These are phyloP conservation scores for Acronicta alni DNA, from an alignment of 2,888 invertebrate genomes.

Conservation along the genomic window DNA sequence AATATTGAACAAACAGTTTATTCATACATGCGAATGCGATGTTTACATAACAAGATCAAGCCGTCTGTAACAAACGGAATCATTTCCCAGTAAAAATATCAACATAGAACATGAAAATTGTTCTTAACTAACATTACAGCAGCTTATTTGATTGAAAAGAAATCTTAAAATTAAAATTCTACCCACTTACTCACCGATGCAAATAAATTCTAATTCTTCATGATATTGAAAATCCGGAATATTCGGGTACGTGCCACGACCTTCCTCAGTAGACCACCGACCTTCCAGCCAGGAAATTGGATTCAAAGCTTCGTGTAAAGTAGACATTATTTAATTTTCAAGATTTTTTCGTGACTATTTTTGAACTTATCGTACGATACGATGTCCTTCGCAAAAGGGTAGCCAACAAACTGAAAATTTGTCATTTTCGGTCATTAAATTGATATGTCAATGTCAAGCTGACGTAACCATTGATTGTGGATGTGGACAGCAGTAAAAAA, in stretches of 20 bases:
- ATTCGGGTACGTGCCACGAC: conserved; percentile 88
- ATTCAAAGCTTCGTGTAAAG: conserved; percentile 82
- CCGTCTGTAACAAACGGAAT: too few relatives aligned
- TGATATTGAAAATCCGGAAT: conserved; percentile 88
- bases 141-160: background rate
- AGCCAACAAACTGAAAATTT: too few relatives aligned
- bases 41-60: background rate
- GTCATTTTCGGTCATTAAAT: too few relatives aligned
- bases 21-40: background rate
- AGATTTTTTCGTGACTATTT: background rate
- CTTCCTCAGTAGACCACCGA: conserved; percentile 87
- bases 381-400: too few relatives aligned
- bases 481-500: background rate
- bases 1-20: background rate
- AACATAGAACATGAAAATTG: too few relatives aligned
- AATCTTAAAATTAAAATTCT: background rate
- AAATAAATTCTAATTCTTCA: conserved; percentile 88
- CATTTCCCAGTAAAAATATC: too few relatives aligned
- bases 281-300: conserved; percentile 90
- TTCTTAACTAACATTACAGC: background rate
- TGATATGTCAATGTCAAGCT: background rate
- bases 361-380: background rate
- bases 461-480: background rate
- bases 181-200: conserved; percentile 72
- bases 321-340: conserved; percentile 22